A percentile compares a stretch with the other conserved stretches of the same genome.
These are phyloP conservation scores for Ctenomys sociabilis DNA, from an alignment of 2,113 vertebrate genomes.

Conservation along the genomic window DNA sequence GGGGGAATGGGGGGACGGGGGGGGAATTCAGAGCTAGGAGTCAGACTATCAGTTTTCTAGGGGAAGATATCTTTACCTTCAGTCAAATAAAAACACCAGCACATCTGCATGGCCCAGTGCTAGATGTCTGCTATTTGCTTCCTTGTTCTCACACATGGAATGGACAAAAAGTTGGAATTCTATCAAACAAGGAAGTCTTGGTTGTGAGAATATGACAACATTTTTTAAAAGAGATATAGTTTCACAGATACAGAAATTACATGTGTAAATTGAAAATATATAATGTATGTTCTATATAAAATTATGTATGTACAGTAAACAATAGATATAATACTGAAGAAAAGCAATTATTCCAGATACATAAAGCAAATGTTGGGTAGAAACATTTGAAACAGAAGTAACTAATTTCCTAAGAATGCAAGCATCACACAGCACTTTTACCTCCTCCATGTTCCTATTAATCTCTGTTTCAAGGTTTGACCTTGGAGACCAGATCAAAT, in stretches of 20 bases:
- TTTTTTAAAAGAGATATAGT: background rate
- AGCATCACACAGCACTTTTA: background rate
- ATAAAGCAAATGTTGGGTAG: background rate
- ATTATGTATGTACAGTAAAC: background rate
- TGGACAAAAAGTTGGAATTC: too few relatives aligned
- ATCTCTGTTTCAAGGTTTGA: background rate
- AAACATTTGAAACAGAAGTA: background rate
- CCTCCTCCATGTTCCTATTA: background rate
- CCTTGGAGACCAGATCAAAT: background rate
- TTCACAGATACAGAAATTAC: background rate
- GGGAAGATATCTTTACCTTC: background rate
- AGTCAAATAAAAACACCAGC: background rate
- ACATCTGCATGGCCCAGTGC: background rate
- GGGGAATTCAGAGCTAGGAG: background rate
- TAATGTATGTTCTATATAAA: background rate
- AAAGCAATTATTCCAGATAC: background rate
- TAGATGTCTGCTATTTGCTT: background rate
- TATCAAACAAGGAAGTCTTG: background rate
- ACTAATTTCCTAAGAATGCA: background rate
- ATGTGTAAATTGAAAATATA: background rate
- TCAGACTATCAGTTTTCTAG: background rate
- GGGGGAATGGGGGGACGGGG: too few relatives aligned
- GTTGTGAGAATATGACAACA: background rate
- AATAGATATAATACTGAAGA: background rate
- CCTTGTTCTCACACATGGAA: background rate